A percentile compares a stretch with the other conserved stretches of the same genome.
phyloP scores from a whole-genome alignment of 2,113 vertebrate genomes.

The Stegostoma tigrinum region DNA sequence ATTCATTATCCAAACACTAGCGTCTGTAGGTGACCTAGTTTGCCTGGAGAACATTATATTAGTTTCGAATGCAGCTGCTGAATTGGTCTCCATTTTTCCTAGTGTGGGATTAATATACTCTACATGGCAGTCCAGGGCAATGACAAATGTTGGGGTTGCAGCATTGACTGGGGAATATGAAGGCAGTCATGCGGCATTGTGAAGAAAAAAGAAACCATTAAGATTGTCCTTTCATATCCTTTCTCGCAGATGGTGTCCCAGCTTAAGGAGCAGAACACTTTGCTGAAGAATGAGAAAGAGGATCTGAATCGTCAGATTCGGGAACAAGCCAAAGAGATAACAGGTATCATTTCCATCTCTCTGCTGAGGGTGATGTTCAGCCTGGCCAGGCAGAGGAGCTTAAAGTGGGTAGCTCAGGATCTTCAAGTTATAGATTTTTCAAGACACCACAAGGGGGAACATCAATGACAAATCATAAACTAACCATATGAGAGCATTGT shows the following conservation, averaged over 20 bases:
- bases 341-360: slow-evolving; percentile 56
- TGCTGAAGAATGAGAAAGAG: slow-evolving; percentile 87
- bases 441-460: background rate
- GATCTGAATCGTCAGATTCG: slow-evolving; percentile 81
- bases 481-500: background rate
- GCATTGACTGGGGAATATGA: background rate
- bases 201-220: background rate
- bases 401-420: background rate
- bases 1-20: background rate
- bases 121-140: background rate
- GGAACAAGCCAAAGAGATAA: slow-evolving; percentile 86
- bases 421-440: background rate
- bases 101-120: background rate
- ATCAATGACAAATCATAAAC: background rate
- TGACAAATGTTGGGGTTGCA: background rate
- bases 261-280: slow-evolving; percentile 81
- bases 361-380: background rate
- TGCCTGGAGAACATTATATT: background rate
- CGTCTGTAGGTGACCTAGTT: background rate
- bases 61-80: background rate
- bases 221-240: background rate
- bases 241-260: slow-evolving; percentile 72
- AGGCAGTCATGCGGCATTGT: background rate
- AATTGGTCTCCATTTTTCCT: background rate
- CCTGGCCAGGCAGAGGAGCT: background rate